Base-by-base conservation (phyloP, 2,888 invertebrate genomes). In the Neelides folsomi region DNA sequence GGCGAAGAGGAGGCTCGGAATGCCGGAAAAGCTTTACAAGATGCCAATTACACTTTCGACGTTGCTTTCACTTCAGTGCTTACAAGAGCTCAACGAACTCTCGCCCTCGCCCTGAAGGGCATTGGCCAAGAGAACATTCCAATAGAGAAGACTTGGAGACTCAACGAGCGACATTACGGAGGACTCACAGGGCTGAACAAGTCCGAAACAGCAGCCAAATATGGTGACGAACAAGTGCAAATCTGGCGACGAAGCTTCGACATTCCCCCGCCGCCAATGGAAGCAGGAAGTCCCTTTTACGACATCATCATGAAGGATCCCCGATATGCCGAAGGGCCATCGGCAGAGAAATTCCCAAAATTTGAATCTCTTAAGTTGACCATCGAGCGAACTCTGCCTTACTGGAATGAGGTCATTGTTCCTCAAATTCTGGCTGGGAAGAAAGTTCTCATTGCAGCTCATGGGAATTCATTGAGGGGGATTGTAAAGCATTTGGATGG, bases 111-210 rank as follows among this genome's bases (percentile, higher is more conserved):
- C 55, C 70, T 88, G 7, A 72, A 78, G 53, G 79, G 81, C 66
- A 75, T 81, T 40, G 78, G 76, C 1, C 82, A 83, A 66, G 69
- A 77, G n/a, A 75, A 78, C 60, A 70, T 88, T 57, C 81, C 82
- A 0, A 71, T 82, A 7, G 68, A 76, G 5, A 80, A 81, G 67
- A 82, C 85, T 9, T 89, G 89, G 89, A 77, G 87, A 12, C 72
- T 89, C 27, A 88, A 88, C 66, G 88, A 89, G 70, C 79, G 89
- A 54, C 89, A 89, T 67, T 89, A 88, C 66, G 89, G 89, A 47
- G 83, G 83, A 39, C 76, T 89, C 6, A 89, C 87, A 10, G 88
- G 88, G 1, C 75, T 85, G 55, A 84, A 88, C 67, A 89, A 89
- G 69, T 78, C 83, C 0, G 85, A 87, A 71, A 84, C 87, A 16